Conservation (phyloP, 2,888 invertebrate species). For the Scrobipalpa atriplicella region DNA sequence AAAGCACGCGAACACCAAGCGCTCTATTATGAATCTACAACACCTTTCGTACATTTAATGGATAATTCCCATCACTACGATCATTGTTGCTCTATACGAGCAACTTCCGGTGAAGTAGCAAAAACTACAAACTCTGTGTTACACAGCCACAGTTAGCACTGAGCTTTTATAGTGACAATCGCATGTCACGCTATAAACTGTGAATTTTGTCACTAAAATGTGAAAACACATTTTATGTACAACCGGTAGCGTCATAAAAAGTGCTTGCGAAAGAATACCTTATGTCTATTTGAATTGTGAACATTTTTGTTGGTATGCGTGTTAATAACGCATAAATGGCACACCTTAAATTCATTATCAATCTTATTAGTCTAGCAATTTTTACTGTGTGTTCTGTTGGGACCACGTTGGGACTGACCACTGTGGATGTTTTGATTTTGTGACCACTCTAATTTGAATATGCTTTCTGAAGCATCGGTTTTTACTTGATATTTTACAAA, state of each 20-base stretch:
- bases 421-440: no score
- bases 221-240: neutral
- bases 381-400: no score
- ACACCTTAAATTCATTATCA: no score
- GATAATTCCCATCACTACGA: conserved; percentile 10
- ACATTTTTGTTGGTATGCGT: no score
- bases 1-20: no score
- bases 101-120: conserved; percentile 26
- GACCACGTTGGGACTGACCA: no score
- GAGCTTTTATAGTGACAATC: neutral
- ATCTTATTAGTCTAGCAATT: no score
- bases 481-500: no score
- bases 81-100: neutral
- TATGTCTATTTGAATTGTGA: neutral
- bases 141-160: conserved; percentile 11
- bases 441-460: no score
- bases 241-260: neutral
- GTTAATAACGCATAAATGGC: no score
- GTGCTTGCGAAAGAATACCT: neutral
- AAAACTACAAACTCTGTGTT: conserved; percentile 25
- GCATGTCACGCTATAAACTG: conserved; percentile 5
- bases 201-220: conserved; percentile 11
- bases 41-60: neutral
- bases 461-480: no score
- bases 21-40: no score